Evolutionary conservation across 2,888 invertebrate genomes (phyloP).

Genomic region (Dorcus parallelipipedus): DNA sequence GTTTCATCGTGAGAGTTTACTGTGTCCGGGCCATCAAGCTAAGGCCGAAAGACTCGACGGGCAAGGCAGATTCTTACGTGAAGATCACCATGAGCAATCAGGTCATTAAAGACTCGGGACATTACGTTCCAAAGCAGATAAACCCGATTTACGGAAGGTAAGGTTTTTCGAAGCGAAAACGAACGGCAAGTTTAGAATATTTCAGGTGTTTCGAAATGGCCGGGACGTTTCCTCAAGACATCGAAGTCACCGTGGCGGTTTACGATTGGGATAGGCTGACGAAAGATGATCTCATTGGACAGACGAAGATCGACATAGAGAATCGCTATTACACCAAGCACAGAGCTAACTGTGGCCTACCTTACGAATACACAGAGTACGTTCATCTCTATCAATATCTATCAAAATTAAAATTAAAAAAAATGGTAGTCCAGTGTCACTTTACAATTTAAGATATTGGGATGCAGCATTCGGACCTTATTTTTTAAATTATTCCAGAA

Average conservation of each 20-base stretch:
- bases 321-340: conserved; percentile 79
- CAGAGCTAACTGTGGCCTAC: conserved; percentile 74
- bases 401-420: conserved; percentile 1
- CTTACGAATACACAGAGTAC: conserved; percentile 67
- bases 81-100: conserved; percentile 65
- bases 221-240: conserved; percentile 71
- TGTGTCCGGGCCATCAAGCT: conserved; percentile 69
- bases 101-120: conserved; percentile 63
- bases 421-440: not conserved
- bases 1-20: conserved; percentile 73
- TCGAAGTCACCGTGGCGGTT: conserved; percentile 67
- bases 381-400: not conserved
- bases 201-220: conserved; percentile 71
- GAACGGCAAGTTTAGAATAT: conserved; percentile 6
- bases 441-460: not conserved
- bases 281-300: conserved; percentile 78
- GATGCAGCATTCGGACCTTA: not conserved
- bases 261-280: conserved; percentile 70
- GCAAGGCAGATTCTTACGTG: conserved; percentile 77
- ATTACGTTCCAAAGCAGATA: conserved; percentile 67
- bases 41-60: conserved; percentile 65
- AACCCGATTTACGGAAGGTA: conserved; percentile 83
- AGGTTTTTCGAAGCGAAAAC: conserved; percentile 27
- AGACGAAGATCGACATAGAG: conserved; percentile 82
- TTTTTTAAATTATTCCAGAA: conserved; percentile 36